These are phyloP conservation scores for Aphidoletes aphidimyza DNA, from an alignment of 2,888 invertebrate genomes.

Conservation along the genomic window DNA sequence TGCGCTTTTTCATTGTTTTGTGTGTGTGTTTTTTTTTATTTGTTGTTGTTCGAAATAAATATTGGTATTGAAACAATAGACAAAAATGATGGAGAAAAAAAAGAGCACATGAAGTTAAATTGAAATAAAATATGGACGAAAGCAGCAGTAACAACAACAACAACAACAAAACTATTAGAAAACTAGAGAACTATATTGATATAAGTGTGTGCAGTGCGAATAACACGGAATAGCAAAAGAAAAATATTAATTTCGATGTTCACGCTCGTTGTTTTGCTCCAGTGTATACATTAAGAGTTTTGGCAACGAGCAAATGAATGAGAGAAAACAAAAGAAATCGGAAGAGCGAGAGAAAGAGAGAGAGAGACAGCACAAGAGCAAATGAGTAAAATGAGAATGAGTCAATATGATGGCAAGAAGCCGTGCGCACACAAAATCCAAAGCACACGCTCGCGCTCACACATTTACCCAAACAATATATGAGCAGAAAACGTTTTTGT, in stretches of 20 bases:
- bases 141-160: neutral
- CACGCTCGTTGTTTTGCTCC: neutral
- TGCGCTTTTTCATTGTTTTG: neutral
- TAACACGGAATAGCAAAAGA: neutral
- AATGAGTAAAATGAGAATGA: too few species aligned
- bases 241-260: constrained; percentile 43
- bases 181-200: neutral
- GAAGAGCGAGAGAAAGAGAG: neutral
- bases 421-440: neutral
- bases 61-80: constrained; percentile 41
- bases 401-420: too few species aligned
- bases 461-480: constrained; percentile 30
- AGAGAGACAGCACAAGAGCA: neutral
- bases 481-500: neutral
- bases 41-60: neutral
- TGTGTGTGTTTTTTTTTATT: neutral
- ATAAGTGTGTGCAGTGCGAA: neutral
- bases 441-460: neutral
- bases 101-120: neutral
- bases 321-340: neutral
- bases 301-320: too few species aligned
- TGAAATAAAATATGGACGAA: constrained; percentile 3
- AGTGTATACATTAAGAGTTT: neutral
- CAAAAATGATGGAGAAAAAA: neutral
- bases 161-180: neutral